A percentile compares a stretch with the other conserved stretches of the same genome.
These are phyloP conservation scores for Anguilla megastoma DNA, from an alignment of 2,797 vertebrate species.

Conservation along the genomic window DNA sequence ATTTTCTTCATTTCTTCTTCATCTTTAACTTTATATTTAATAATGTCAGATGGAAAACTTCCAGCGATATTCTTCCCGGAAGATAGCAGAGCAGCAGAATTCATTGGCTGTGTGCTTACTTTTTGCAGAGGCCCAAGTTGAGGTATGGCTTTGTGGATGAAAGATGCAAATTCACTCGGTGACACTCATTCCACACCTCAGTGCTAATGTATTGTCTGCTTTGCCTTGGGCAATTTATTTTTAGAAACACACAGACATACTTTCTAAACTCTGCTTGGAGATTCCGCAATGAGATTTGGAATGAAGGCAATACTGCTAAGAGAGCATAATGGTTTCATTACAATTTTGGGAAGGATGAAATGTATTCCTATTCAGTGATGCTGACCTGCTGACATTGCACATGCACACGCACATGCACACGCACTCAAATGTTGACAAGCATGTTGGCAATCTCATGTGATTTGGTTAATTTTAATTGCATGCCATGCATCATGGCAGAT, in stretches of 20 bases:
- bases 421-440: background rate
- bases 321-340: background rate
- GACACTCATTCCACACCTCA: slow-evolving; percentile 29
- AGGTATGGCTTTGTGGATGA: background rate
- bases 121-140: slow-evolving; percentile 39
- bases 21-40: slow-evolving; percentile 16
- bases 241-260: slow-evolving; percentile 20
- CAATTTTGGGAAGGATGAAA: background rate
- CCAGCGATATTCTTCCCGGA: background rate
- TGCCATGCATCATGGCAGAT: slow-evolving; percentile 18
- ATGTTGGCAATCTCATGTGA: background rate
- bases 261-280: slow-evolving; percentile 1
- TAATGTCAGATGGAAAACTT: background rate
- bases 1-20: background rate
- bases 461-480: background rate
- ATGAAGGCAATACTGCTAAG: slow-evolving; percentile 2
- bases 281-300: slow-evolving; percentile 1
- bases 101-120: background rate
- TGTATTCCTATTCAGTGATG: background rate
- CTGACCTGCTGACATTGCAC: background rate
- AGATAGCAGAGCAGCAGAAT: background rate
- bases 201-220: slow-evolving; percentile 30
- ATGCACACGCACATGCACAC: background rate
- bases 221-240: slow-evolving; percentile 24
- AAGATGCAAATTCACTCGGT: slow-evolving; percentile 2